These are phyloP conservation scores for Acronicta psi DNA, from an alignment of 2,888 invertebrate genomes.

Conservation along the genomic window DNA sequence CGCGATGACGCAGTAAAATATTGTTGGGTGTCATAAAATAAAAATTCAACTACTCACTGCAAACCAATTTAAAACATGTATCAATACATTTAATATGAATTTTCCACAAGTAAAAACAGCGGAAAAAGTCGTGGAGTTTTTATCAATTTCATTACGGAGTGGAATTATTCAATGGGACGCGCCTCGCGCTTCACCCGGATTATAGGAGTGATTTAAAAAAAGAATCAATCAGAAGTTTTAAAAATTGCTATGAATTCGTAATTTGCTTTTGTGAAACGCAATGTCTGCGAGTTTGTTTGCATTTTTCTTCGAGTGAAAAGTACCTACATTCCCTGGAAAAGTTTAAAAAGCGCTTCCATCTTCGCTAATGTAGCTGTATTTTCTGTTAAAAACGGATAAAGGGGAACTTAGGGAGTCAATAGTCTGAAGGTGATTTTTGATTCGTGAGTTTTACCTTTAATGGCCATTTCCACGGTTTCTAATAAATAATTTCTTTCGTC, in stretches of 20 bases:
- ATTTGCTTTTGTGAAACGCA: constrained; percentile 25
- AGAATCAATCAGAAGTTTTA: constrained; percentile 27
- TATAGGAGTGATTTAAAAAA: constrained; percentile 43
- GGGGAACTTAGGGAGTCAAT: neutral
- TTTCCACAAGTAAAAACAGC: constrained; percentile 31
- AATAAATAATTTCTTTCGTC: too few species aligned
- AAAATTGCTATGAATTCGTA: constrained; percentile 37
- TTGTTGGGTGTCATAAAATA: constrained; percentile 5
- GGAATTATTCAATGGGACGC: constrained; percentile 59
- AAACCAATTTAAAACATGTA: constrained; percentile 18
- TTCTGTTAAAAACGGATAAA: neutral
- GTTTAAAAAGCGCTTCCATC: too few species aligned
- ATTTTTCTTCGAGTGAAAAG: constrained; percentile 22
- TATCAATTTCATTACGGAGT: constrained; percentile 57
- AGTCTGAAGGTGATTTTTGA: too few species aligned
- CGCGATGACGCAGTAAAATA: constrained; percentile 17
- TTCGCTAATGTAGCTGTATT: too few species aligned
- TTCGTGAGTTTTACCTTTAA: neutral
- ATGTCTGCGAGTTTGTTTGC: constrained; percentile 21
- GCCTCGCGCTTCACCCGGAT: constrained; percentile 51
- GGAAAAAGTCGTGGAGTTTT: constrained; percentile 32
- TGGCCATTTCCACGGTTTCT: too few species aligned
- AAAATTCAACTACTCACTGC: constrained; percentile 13
- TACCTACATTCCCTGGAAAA: too few species aligned
- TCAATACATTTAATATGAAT: constrained; percentile 35